Base-by-base conservation (phyloP, 2,797 vertebrate genomes). In the Euphonia xanthogaster region DNA sequence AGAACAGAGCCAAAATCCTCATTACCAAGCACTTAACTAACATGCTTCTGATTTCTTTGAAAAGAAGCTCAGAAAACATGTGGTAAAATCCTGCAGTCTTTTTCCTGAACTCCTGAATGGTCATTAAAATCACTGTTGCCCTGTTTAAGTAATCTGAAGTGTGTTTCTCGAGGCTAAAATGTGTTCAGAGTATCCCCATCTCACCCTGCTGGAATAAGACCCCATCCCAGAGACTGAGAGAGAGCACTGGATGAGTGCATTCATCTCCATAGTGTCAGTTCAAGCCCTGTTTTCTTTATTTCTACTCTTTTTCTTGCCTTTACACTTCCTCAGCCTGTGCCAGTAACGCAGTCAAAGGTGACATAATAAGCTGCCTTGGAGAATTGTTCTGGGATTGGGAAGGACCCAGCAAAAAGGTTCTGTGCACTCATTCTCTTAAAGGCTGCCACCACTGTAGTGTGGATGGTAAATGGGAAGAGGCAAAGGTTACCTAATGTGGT, bases 11-110 rank as follows among this genome's bases (percentile, higher is more conserved):
- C 1, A 0, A 85, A 75, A 74, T 7, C 35, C 57, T 87, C 74
- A 33, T 91, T 89, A 77, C 57, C 42, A 48, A 91, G 57, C 48
- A 27, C 45, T 94, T 82, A 42, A 70, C 78, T 70, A 79, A 35
- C 35, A 30, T 30, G 35, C 35, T 87, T 88, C 74, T 89, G 61
- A 61, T 82, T 87, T 79, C 54, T 89, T 82, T 92, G 71, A 82
- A 96, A 88, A 82, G 65, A 71, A 83, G 23, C 24, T 91, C 68
- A n/a, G 60, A 84, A 90, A 94, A 92, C 31, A 63, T 10, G 13
- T 15, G 4, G 14, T 73, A 40, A 81, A 90, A 30, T 71, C 58
- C 67, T 83, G 28, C 33, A 75, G 47, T 30, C 60, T 37, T 73
- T 90, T 62, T 44, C 31, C 76, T 55, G 30, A 51, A 28, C 27